A percentile compares a stretch with the other conserved stretches of the same genome.
phyloP scores from a whole-genome alignment of 2,113 vertebrate species.

The Lycaon pictus region DNA sequence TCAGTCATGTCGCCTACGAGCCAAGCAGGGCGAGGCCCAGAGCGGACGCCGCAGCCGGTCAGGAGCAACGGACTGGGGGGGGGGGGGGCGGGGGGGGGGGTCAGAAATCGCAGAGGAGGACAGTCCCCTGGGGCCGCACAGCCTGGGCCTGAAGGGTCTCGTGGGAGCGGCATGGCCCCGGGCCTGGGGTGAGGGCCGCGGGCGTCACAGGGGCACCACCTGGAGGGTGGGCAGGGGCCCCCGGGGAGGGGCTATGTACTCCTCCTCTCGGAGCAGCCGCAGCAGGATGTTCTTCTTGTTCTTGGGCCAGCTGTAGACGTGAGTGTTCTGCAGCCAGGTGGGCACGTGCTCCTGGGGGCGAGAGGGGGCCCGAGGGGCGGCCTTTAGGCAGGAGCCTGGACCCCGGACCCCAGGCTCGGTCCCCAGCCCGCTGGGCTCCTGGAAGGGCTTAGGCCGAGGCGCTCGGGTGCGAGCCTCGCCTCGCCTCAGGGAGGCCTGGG shows the following conservation, averaged over 20 bases:
- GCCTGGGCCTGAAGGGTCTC: conserved; percentile 61
- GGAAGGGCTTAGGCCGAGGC: too few species aligned
- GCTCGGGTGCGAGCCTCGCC: too few species aligned
- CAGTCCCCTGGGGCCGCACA: not conserved
- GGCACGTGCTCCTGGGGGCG: conserved; percentile 92
- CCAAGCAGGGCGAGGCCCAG: conserved; percentile 51
- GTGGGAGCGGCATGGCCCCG: not conserved
- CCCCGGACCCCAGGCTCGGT: conserved; percentile 1
- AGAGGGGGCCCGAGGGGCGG: not conserved
- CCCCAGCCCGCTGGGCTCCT: not conserved
- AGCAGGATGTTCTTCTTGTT: conserved; percentile 94
- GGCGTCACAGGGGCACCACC: conserved; percentile 88
- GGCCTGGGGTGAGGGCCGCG: not conserved
- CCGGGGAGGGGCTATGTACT: conserved; percentile 90
- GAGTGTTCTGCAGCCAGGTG: conserved; percentile 96
- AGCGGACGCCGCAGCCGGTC: not conserved
- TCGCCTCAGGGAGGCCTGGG: too few species aligned
- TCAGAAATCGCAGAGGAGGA: conserved; percentile 13
- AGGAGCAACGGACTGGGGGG: conserved; percentile 13
- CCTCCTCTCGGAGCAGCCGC: conserved; percentile 94
- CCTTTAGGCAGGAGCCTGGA: conserved; percentile 62
- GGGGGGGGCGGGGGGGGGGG: conserved; percentile 34
- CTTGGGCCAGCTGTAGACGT: conserved; percentile 93
- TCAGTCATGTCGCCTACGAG: conserved; percentile 67
- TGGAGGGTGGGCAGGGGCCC: conserved; percentile 92